phyloP scores from a whole-genome alignment of 2,888 invertebrate genomes.

The Clunio marinus region DNA sequence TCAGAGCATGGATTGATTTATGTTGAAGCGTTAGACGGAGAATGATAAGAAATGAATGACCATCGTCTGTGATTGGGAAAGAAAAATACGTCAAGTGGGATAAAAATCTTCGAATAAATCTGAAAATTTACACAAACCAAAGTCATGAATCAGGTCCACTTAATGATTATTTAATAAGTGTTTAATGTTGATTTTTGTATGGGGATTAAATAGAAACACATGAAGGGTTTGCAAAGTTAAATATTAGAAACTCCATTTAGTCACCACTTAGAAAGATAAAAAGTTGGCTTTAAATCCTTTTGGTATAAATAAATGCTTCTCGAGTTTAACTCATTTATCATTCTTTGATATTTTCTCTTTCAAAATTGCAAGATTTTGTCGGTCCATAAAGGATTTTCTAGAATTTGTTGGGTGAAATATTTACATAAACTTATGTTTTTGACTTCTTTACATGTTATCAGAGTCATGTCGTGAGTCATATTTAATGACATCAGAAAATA shows the following conservation, averaged over 20 bases:
- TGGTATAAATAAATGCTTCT: background rate
- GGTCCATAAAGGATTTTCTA: too few species aligned
- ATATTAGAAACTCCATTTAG: conserved; percentile 7
- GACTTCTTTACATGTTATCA: too few species aligned
- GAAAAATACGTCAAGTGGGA: background rate
- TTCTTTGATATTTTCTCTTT: too few species aligned
- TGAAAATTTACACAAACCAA: background rate
- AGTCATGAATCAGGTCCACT: conserved; percentile 20
- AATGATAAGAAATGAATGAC: background rate
- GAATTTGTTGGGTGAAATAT: too few species aligned
- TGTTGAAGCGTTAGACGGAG: background rate
- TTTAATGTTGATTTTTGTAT: background rate
- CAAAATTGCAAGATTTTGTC: too few species aligned
- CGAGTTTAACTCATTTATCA: background rate
- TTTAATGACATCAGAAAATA: too few species aligned
- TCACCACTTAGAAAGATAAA: conserved; percentile 7
- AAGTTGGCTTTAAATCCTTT: background rate
- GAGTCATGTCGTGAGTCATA: too few species aligned
- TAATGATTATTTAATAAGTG: conserved; percentile 34
- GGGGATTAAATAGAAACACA: background rate
- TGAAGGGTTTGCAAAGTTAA: conserved; percentile 9
- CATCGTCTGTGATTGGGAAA: background rate
- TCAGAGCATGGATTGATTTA: conserved; percentile 26
- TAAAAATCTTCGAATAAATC: background rate
- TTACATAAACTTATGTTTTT: too few species aligned